Base-by-base conservation (phyloP, 2,113 vertebrate genomes). In the Anguilla japonica region DNA sequence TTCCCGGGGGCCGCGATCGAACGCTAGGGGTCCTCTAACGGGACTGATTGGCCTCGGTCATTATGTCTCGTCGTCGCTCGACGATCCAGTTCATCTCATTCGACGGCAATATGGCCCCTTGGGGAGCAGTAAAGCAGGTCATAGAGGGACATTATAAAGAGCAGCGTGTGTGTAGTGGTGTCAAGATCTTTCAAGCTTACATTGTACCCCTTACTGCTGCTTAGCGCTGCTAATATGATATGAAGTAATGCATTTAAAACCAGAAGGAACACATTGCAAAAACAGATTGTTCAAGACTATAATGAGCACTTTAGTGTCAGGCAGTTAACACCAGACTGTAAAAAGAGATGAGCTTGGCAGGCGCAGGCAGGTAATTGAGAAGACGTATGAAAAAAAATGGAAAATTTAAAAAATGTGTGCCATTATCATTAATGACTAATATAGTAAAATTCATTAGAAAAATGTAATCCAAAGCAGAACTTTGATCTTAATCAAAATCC, bases 221-320 rank as follows among this genome's bases (percentile, higher is more conserved):
- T 85, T 60, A 79, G 50, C 34, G 15, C 46, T 50, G n/a, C 63
- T 81, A 50, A 40, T 50, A 81, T 80, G 46, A 81, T 57, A 80
- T 80, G 50, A 85, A 79, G 34, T 11, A 41, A 80, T 5, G 56
- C 11, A 60, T 22, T 40, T 20, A 63, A 63, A 41, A 20, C n/a
- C 82, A 83, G 50, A 26, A 75, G 26, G 26, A 57, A 41, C 71
- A 75, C 43, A 41, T 75, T 80, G 20, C 46, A 50, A 81, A 53
- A 57, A 78, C 75, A n/a, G 78, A 85, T 9, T 75, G 50, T 57
- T 71, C 75, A 53, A 85, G 71, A 46, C 18, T n/a, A 34, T 85
- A 85, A 85, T 85, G 71, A 79, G 43, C 71, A 56, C 75, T 85
- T 85, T 78, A 26, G 40, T 81, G 40, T 46, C 15, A 81, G 11